A percentile compares a stretch with the other conserved stretches of the same genome.
Evolutionary conservation across 2,888 invertebrate species (phyloP).

Genomic region (Sphecodes monilicornis): DNA sequence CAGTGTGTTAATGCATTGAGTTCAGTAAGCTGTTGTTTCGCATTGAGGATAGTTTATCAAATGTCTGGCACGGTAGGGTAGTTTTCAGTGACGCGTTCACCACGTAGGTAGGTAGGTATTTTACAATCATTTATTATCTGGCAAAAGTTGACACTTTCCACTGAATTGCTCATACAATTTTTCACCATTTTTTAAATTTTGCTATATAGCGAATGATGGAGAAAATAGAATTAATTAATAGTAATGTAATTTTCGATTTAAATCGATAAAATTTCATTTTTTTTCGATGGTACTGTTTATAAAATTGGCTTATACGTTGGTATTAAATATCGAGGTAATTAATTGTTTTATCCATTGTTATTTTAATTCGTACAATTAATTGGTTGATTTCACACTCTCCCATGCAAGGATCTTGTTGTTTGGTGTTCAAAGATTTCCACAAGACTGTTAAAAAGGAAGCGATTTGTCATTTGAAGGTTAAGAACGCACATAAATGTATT

Average conservation of each 20-base stretch:
- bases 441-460: neutral
- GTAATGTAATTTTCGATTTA: too few species aligned
- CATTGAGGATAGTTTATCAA: neutral
- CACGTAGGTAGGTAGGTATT: too few species aligned
- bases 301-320: neutral
- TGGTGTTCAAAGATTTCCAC: too few species aligned
- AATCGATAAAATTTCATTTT: too few species aligned
- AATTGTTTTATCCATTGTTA: too few species aligned
- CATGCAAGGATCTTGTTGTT: too few species aligned
- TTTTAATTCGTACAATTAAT: too few species aligned
- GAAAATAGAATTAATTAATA: too few species aligned
- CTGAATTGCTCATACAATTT: neutral
- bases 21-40: neutral
- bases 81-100: neutral
- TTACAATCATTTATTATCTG: neutral
- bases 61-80: neutral
- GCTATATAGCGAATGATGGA: too few species aligned
- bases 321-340: too few species aligned
- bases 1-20: neutral
- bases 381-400: too few species aligned
- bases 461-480: neutral
- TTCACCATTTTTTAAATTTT: neutral
- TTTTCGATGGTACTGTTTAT: too few species aligned
- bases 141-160: neutral
- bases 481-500: neutral